A percentile compares a stretch with the other conserved stretches of the same genome.
Evolutionary conservation across 1,140 invertebrate genomes (phyloP).

Genomic region (Trachelipus rathkii): DNA sequence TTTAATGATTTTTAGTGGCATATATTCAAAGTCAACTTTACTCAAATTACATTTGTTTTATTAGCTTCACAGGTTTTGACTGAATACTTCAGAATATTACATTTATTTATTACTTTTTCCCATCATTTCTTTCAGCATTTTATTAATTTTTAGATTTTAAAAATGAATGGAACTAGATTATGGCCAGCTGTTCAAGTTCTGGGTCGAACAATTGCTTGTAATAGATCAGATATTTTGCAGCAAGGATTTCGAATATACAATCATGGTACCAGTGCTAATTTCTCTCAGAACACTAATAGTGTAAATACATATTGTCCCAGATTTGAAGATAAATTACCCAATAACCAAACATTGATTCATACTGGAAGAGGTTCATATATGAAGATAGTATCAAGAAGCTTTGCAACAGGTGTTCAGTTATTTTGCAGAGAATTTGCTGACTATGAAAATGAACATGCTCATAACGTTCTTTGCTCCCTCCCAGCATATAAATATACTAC

Average conservation of each 20-base stretch:
- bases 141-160: neutral
- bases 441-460: conserved; percentile 45
- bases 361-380: neutral
- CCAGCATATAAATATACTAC: conserved; percentile 44
- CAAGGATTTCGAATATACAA: neutral
- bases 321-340: neutral
- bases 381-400: neutral
- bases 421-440: conserved; percentile 44
- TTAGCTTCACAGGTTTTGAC: too few species aligned
- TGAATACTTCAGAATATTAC: too few species aligned
- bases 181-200: neutral
- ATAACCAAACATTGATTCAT: neutral
- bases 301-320: neutral
- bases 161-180: neutral
- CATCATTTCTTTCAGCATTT: neutral
- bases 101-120: too few species aligned
- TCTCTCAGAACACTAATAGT: too few species aligned
- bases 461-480: conserved; percentile 37
- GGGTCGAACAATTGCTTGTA: neutral
- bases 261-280: neutral
- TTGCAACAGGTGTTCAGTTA: neutral
- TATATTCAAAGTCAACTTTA: too few species aligned
- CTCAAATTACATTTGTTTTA: too few species aligned
- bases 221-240: neutral
- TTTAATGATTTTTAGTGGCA: too few species aligned